Evolutionary conservation across 35 echinoderm and acorn worm genomes (phyloP), one percentile per base, ranked within the genome.

Genomic region (Holothuria glaberrima): DNA sequence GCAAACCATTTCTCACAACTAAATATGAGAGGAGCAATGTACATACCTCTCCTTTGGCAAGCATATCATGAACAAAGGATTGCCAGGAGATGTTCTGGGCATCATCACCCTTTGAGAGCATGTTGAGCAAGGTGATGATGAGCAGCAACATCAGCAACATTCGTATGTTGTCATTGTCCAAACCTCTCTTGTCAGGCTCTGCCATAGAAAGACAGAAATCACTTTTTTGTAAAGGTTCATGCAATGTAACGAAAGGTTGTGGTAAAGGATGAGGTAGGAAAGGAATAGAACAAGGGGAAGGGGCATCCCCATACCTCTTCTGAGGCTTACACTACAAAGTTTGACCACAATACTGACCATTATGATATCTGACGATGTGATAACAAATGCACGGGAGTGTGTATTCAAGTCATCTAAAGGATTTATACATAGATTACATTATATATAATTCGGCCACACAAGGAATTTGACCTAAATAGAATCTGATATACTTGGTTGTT

Each of bases 51-150:
- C 95, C 95, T 77, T 94, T 98, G 18, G 90, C 88, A 41, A 98
- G 90, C 92, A 94, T 90, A 13, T 98, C 95, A 83, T 90, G 94
- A 27, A 98, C 87, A 88, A 98, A 98, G 25, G 88, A 90, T 36
- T 94, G 92, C 93, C 95, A 98, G 3, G 95, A 94, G 46, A 98
- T 94, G 63, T 92, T 98, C 76, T 94, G 91, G 12, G 92, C 92
- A 34, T 94, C 92, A 73, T 94, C 88, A 25, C 87, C 92, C 41
- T 90, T 86, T 22, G 92, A 90, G 45, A 94, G 88, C 26, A 94
- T 64, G 54, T 94, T 94, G 0, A 94, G 92, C 6, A 94, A 75
- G 18, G 92, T 90, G 24, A 94, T 67, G 46, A 94, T 94, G 25
- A 94, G 76, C 33, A 94, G 80, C 12, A 94, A 58, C 32, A 94